phyloP scores from a whole-genome alignment of 1,140 invertebrate species.

The Semibalanus balanoides region DNA sequence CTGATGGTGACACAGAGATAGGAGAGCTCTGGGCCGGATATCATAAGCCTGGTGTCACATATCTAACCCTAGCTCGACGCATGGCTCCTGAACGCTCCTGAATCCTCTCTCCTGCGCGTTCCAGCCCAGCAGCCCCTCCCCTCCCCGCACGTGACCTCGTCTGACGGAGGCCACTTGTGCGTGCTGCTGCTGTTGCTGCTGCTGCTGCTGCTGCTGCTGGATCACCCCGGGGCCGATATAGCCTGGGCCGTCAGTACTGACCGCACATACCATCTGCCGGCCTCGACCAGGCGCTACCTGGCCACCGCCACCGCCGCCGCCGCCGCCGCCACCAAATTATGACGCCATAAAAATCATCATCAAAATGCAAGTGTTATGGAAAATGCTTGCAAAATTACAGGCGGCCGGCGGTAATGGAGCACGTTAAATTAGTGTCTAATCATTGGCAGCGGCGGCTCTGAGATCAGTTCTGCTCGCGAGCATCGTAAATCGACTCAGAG shows the following conservation, averaged over 20 bases:
- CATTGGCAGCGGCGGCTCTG: background rate
- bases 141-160: no score
- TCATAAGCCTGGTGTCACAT: no score
- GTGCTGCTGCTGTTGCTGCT: background rate
- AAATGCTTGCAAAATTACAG: slow-evolving; percentile 2
- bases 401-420: background rate
- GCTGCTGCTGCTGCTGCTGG: background rate
- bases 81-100: no score
- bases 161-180: background rate
- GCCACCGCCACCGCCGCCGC: no score
- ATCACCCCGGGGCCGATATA: no score
- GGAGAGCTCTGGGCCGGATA: no score
- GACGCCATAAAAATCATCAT: slow-evolving; percentile 1
- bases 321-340: background rate
- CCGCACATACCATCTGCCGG: background rate
- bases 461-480: background rate
- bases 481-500: background rate
- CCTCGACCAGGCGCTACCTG: background rate
- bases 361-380: slow-evolving; percentile 1
- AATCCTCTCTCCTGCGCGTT: no score
- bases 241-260: background rate
- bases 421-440: slow-evolving; percentile 1
- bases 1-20: no score
- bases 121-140: no score
- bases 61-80: no score